phyloP scores from a whole-genome alignment of 2,797 vertebrate species.

The Coranthus polyacanthus region DNA sequence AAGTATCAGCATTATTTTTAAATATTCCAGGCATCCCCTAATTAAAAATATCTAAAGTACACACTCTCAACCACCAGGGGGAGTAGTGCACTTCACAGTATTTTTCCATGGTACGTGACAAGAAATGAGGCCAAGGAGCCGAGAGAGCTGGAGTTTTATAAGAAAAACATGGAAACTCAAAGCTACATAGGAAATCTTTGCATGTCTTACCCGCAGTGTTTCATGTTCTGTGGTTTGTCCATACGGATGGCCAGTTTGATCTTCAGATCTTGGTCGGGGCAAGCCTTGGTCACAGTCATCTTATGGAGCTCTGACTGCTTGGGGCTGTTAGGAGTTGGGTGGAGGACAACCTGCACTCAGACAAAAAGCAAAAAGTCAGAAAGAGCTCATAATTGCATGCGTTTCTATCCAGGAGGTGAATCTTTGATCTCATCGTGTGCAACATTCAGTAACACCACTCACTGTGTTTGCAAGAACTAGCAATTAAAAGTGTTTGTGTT shows the following conservation, averaged over 20 bases:
- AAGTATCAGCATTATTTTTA: slow-evolving; percentile 15
- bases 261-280: slow-evolving; percentile 96
- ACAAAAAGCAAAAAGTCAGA: slow-evolving; percentile 24
- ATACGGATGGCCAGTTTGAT: slow-evolving; percentile 98
- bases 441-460: slow-evolving; percentile 40
- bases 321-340: slow-evolving; percentile 98
- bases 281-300: slow-evolving; percentile 98
- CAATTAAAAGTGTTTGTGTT: slow-evolving; percentile 39
- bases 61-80: slow-evolving; percentile 76
- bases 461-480: slow-evolving; percentile 24
- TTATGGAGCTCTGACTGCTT: slow-evolving; percentile 99
- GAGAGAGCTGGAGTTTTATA: slow-evolving; percentile 56
- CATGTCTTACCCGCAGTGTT: slow-evolving; percentile 95
- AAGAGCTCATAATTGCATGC: slow-evolving; percentile 1
- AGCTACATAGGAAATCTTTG: slow-evolving; percentile 30
- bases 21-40: slow-evolving; percentile 3
- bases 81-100: slow-evolving; percentile 74
- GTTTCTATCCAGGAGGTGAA: slow-evolving; percentile 20
- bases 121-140: slow-evolving; percentile 81
- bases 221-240: slow-evolving; percentile 99
- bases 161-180: slow-evolving; percentile 54
- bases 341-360: slow-evolving; percentile 93
- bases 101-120: slow-evolving; percentile 73
- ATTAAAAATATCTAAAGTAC: slow-evolving; percentile 41
- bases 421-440: slow-evolving; percentile 45